These are phyloP conservation scores for Cettia cetti DNA, from an alignment of 2,113 vertebrate species.

Conservation along the genomic window DNA sequence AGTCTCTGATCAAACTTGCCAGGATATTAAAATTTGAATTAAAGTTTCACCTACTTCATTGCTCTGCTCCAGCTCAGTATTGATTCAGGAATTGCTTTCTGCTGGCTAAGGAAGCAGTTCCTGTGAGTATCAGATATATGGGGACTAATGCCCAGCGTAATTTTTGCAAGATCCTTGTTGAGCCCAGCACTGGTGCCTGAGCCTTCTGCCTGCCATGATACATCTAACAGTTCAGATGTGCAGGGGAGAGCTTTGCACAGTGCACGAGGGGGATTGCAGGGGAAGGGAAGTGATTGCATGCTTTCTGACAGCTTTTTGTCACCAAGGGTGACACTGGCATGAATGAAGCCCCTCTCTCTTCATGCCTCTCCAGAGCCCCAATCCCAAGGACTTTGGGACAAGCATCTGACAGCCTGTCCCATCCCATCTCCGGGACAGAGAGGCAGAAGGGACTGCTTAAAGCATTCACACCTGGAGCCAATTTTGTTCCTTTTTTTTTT, in stretches of 20 bases:
- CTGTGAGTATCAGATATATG: accelerated
- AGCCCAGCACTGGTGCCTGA: not conserved
- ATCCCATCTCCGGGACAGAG: not conserved
- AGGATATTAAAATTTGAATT: not conserved
- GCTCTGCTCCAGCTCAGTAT: not conserved
- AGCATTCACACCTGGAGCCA: not conserved
- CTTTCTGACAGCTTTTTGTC: not conserved
- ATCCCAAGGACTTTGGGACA: not conserved
- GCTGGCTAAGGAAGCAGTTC: not conserved
- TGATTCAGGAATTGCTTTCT: not conserved
- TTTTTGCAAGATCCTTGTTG: not conserved
- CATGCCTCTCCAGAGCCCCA: not conserved
- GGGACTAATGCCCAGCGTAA: too few relatives aligned
- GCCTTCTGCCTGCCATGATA: not conserved
- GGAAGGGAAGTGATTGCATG: accelerated
- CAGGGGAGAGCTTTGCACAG: not conserved
- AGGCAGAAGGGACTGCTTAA: not conserved
- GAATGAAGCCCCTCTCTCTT: not conserved
- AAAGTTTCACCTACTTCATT: not conserved
- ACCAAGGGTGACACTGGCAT: not conserved
- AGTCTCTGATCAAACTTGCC: not conserved
- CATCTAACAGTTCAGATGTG: not conserved
- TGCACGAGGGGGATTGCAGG: accelerated
- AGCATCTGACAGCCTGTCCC: not conserved
- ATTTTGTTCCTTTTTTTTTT: too few relatives aligned